Evolutionary conservation across 2,888 invertebrate genomes (phyloP), one percentile per base, ranked within the genome.

Genomic region (Dromius quadrimaculatus): DNA sequence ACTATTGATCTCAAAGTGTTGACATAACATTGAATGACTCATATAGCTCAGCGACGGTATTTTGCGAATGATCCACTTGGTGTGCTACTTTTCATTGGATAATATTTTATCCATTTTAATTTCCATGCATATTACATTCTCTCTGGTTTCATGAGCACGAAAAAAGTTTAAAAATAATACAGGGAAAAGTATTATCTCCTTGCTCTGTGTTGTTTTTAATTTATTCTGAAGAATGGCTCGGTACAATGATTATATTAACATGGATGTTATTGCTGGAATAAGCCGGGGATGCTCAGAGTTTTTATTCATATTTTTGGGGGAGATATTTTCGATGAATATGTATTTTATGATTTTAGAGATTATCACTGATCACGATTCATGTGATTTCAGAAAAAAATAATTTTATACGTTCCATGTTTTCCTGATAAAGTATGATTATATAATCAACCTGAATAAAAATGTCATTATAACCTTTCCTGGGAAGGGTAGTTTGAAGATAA

Each of bases 71-170:
- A 61, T 61, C 61, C 32, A 11, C 32, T n/a, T n/a, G n/a, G 23
- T n/a, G 8, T 15, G 19, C 11, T 41, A 62, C 62, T 38, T 50
- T 64, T 64, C 50, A 47, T 50, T 36, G 28, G 32, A 64, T 50
- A 47, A 47, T 64, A 64, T 64, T 64, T 50, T 34, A 47, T 64
- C 50, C 64, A 13, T 50, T 64, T 64, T 47, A 64, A 64, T 45
- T 64, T 36, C 50, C 64, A 64, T 64, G 64, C 64, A 64, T 64
- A 64, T 64, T 64, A 64, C 64, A 64, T 36, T 28, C 50, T 62
- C 62, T 50, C 34, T 64, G 47, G 50, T 28, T 64, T 32, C 22
- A 28, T 20, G 45, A 28, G 36, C 13, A 45, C 45, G 32, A 36
- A 64, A 63, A 63, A 45, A 45, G 45, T 63, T 63, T 63, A 45